Conservation (phyloP, 2,797 vertebrate genomes). For the Lutjanus argentimaculatus region DNA sequence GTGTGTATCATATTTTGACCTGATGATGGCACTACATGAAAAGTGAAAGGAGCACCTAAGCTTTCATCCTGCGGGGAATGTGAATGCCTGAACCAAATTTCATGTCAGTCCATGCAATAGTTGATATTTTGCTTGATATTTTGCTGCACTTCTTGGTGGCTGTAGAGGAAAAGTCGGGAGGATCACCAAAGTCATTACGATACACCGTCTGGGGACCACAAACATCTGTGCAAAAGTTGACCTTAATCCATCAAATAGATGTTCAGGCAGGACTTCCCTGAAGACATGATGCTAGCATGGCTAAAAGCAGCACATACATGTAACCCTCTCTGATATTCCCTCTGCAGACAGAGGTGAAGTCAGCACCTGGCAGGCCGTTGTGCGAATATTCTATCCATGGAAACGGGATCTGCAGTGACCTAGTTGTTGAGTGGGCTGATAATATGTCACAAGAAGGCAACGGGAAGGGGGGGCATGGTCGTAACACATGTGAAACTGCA, state of each 20-base stretch:
- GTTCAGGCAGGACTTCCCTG: not conserved
- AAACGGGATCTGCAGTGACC: slow-evolving; percentile 76
- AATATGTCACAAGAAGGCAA: slow-evolving; percentile 60
- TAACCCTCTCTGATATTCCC: not conserved
- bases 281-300: not conserved
- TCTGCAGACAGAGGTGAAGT: slow-evolving; percentile 12
- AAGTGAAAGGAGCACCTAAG: too few species aligned
- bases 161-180: not conserved
- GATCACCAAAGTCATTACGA: not conserved
- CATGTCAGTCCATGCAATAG: too few species aligned
- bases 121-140: too few species aligned
- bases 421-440: slow-evolving; percentile 65
- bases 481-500: slow-evolving; percentile 51
- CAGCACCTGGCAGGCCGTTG: slow-evolving; percentile 45
- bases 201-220: not conserved
- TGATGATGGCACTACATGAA: too few species aligned
- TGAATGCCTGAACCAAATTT: too few species aligned
- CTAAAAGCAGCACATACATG: slow-evolving; percentile 26
- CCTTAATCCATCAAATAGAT: not conserved
- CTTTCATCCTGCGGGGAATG: too few species aligned
- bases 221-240: not conserved
- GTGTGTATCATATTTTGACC: not conserved
- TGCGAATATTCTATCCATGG: slow-evolving; percentile 54
- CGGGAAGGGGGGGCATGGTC: slow-evolving; percentile 11
- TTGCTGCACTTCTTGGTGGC: not conserved